A percentile compares a stretch with the other conserved stretches of the same genome.
Evolutionary conservation across 2,888 invertebrate species (phyloP).

Genomic region (Malthinus seriepunctatus): DNA sequence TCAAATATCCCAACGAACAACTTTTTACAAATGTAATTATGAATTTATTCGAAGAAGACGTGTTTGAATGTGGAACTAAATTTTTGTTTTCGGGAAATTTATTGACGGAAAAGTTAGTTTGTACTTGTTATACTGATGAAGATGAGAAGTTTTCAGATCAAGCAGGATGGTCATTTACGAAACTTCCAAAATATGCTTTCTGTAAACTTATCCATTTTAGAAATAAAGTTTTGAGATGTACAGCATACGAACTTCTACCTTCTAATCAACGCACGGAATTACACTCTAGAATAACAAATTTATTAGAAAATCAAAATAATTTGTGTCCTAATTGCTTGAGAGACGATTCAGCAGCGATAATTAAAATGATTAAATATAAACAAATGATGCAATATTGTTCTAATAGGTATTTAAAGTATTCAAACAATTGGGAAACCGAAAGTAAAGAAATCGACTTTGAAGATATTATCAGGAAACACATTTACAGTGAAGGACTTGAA

Average conservation of each 20-base stretch:
- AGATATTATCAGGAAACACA: conserved; percentile 16
- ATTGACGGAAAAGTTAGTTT: conserved; percentile 26
- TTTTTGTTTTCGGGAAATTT: conserved; percentile 35
- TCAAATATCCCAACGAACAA: conserved; percentile 58
- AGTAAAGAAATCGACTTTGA: conserved; percentile 10
- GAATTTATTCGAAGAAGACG: conserved; percentile 59
- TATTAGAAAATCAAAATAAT: conserved; percentile 58
- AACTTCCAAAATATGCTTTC: conserved; percentile 59
- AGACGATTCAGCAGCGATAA: conserved; percentile 18
- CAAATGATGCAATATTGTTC: conserved; percentile 30
- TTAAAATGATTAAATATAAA: conserved; percentile 24
- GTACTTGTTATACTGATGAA: conserved; percentile 51
- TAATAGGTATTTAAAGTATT: conserved; percentile 10
- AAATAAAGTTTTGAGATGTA: conserved; percentile 56
- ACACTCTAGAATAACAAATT: conserved; percentile 58
- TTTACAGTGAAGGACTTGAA: background rate
- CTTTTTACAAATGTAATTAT: conserved; percentile 58
- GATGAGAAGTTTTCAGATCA: conserved; percentile 32
- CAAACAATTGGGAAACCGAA: background rate
- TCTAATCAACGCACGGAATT: conserved; percentile 61
- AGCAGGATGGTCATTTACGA: background rate
- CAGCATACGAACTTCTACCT: conserved; percentile 60
- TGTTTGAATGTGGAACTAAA: conserved; percentile 59
- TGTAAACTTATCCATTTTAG: conserved; percentile 63
- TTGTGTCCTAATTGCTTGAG: conserved; percentile 56